Conservation (phyloP, 2,113 vertebrate species). For the Grallaria varia region DNA sequence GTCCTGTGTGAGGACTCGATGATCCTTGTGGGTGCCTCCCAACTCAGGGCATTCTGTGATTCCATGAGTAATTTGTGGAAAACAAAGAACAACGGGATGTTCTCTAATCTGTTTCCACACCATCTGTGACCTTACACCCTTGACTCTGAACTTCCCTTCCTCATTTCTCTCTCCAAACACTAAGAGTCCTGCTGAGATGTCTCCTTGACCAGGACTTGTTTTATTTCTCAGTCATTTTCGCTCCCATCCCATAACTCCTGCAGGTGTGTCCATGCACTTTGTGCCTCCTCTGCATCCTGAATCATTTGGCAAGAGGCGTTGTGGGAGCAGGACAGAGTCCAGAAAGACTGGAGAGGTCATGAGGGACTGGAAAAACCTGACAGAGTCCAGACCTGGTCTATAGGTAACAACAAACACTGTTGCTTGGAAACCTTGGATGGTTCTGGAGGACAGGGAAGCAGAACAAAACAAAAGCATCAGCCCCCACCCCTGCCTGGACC, state of each 20-base stretch:
- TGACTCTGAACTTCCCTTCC: neutral
- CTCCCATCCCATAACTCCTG: neutral
- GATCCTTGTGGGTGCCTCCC: neutral
- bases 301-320: neutral
- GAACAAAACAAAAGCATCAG: neutral
- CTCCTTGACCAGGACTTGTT: neutral
- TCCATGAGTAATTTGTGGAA: neutral
- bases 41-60: neutral
- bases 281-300: neutral
- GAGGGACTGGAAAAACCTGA: slow-evolving; percentile 14
- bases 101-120: neutral
- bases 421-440: neutral
- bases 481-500: neutral
- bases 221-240: neutral
- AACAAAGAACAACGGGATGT: neutral
- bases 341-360: neutral
- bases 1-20: neutral
- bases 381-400: accelerated
- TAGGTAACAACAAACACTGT: neutral
- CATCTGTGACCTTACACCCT: neutral
- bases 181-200: neutral
- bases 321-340: neutral
- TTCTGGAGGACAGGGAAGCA: neutral
- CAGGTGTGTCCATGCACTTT: neutral
- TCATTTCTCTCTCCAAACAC: neutral